Conservation (phyloP, 2,113 vertebrate species). For the Neofelis nebulosa region DNA sequence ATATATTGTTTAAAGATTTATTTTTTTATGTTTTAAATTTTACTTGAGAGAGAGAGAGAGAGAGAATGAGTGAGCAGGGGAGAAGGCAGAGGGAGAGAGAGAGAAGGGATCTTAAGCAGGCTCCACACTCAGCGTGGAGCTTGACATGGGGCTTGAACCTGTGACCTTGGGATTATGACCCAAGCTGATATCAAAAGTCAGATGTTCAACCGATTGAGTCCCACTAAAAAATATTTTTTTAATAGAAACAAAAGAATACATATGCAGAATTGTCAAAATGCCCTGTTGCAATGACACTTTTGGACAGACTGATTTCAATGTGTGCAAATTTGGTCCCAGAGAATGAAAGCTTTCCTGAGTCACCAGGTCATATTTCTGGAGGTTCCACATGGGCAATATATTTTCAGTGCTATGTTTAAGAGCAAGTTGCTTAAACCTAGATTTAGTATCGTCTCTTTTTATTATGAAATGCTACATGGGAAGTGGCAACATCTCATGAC, state of each 20-base stretch:
- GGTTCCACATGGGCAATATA: not conserved
- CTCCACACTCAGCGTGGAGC: too few relatives aligned
- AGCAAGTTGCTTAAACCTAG: not conserved
- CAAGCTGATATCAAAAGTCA: too few relatives aligned
- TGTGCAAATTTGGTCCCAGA: not conserved
- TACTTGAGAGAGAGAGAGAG: too few relatives aligned
- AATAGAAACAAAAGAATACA: not conserved
- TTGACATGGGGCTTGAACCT: too few relatives aligned
- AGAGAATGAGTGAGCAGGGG: too few relatives aligned
- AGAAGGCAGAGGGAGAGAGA: too few relatives aligned
- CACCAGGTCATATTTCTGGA: not conserved
- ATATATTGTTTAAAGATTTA: not conserved
- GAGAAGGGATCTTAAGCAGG: too few relatives aligned
- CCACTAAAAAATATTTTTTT: too few relatives aligned
- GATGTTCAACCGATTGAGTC: too few relatives aligned
- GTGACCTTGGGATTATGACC: too few relatives aligned
- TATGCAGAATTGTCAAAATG: not conserved
- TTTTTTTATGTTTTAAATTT: too few relatives aligned
- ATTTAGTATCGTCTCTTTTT: not conserved
- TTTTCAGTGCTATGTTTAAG: not conserved
- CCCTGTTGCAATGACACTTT: not conserved
- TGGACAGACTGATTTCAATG: not conserved
- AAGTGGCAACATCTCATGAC: not conserved
- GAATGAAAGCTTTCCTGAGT: slow-evolving; percentile 6
- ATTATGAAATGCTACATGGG: not conserved